Evolutionary conservation across 2,797 vertebrate genomes (phyloP).

Genomic region (Hapalemur alaotrensis): DNA sequence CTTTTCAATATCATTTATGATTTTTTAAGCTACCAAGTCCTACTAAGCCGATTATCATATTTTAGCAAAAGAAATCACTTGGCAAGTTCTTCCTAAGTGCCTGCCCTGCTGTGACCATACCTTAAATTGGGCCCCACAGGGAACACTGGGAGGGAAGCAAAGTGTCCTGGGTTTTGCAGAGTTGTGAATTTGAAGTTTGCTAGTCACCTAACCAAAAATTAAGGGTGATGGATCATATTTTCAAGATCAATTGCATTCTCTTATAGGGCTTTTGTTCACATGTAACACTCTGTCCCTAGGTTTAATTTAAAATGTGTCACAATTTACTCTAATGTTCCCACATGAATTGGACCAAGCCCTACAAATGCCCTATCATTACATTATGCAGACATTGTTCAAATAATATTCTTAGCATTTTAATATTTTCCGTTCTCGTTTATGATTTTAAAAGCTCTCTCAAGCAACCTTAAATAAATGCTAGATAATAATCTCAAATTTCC

Average conservation of each 20-base stretch:
- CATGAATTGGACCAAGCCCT: background rate
- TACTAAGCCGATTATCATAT: constrained; percentile 53
- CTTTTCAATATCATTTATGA: constrained; percentile 56
- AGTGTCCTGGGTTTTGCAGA: background rate
- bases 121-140: background rate
- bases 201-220: background rate
- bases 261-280: background rate
- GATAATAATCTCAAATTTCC: background rate
- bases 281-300: background rate
- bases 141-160: background rate
- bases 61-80: constrained; percentile 59
- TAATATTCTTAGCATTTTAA: background rate
- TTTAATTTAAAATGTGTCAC: background rate
- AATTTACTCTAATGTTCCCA: background rate
- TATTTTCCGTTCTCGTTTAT: background rate
- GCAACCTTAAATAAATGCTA: background rate
- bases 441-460: background rate
- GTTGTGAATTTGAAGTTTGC: background rate
- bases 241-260: background rate
- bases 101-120: background rate
- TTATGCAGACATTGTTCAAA: background rate
- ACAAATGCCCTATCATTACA: background rate
- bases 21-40: constrained; percentile 53
- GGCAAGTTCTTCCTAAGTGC: constrained; percentile 24
- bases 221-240: background rate